These are phyloP conservation scores for Eulemur rufifrons DNA, from an alignment of 2,113 vertebrate species.

Conservation along the genomic window DNA sequence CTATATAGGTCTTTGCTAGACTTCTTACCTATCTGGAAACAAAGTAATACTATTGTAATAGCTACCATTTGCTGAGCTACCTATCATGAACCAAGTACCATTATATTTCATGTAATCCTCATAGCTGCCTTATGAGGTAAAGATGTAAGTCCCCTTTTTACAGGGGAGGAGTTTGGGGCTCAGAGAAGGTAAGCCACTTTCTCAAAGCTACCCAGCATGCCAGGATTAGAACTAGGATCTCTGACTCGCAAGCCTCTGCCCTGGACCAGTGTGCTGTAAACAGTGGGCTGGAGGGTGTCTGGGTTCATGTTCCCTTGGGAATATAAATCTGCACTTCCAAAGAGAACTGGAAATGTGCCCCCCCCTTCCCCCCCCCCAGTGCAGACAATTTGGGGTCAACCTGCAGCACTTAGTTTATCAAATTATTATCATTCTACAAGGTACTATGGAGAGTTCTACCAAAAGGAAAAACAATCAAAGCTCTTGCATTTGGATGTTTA, in stretches of 20 bases:
- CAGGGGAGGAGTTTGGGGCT: neutral
- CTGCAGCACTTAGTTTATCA: neutral
- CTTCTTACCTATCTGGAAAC: neutral
- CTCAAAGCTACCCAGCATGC: neutral
- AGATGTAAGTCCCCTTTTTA: neutral
- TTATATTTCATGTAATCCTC: neutral
- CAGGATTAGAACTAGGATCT: neutral
- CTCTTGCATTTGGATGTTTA: neutral
- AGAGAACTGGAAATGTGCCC: neutral
- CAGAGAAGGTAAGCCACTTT: neutral
- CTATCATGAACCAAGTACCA: neutral
- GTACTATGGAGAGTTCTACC: neutral
- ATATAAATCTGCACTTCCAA: slow-evolving; percentile 3
- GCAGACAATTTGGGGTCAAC: neutral
- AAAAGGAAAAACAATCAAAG: neutral
- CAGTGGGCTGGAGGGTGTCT: neutral
- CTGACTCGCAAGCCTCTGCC: neutral
- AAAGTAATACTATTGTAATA: neutral
- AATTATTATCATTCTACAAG: neutral
- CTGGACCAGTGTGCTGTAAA: neutral
- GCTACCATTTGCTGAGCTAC: neutral
- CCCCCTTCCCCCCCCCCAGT: neutral
- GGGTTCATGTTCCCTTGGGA: neutral
- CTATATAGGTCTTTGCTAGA: neutral
- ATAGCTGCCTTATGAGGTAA: neutral